Base-by-base conservation (phyloP, 1,140 invertebrate species). In the Plutomurus gul region DNA sequence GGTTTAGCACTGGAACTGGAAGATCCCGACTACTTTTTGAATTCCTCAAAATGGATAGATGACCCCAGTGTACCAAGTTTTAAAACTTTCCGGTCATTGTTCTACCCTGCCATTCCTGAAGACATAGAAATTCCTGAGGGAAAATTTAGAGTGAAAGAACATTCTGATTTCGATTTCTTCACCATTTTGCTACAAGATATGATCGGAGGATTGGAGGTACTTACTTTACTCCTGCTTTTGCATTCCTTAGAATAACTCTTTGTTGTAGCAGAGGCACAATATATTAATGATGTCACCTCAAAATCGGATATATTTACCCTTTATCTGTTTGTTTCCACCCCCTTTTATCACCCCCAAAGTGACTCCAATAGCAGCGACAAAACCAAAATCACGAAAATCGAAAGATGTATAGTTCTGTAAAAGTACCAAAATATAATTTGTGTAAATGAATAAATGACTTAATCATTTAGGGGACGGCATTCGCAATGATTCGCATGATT, bases 71-170 rank as follows among this genome's bases (percentile, higher is more conserved):
- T 83, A 36, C 30, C 77, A n/a, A 79, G 65, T 25, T 80, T 75
- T 18, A 91, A 91, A 13, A 89, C 89, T 47, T 88, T 94, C 85
- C 89, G 92, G 51, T 87, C 92, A 74, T 86, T 93, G 72, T 90
- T 90, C 81, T 92, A 92, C 86, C 93, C 92, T 49, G 90, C 92
- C 80, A 86, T 85, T 40, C 46, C 71, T 16, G 51, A 47, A 20
- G 71, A 74, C 33, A 18, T 78, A 7, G 70, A 82, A 37, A 79
- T 84, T 33, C 49, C 76, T 4, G 84, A 85, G 77, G 89, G 88
- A 40, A 87, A 91, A 79, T 90, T 90, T 25, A 88, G 92, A 49
- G 93, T 91, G 82, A 91, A 91, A 0, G 86, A 85, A 70, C 88
- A 88, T 82, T 85, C 86, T 3, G 87, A 88, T 81, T 88, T 86